phyloP scores from a whole-genome alignment of 2,888 invertebrate species.

The Junonia oenone region DNA sequence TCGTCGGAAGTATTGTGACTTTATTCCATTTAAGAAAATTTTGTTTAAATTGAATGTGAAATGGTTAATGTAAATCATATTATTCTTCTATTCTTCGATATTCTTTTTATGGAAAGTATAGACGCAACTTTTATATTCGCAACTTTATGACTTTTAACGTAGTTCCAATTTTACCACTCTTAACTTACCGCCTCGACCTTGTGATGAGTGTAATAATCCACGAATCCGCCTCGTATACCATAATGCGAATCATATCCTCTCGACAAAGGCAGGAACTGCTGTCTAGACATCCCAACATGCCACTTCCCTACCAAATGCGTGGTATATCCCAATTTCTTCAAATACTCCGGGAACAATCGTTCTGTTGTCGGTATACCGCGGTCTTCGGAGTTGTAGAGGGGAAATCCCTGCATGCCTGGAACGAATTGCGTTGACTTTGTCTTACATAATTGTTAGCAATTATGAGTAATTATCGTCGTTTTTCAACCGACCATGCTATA shows the following conservation, averaged over 20 bases:
- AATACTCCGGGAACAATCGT: slow-evolving; percentile 80
- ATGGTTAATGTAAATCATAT: neutral
- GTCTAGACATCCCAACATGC: slow-evolving; percentile 89
- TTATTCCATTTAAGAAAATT: too few species aligned
- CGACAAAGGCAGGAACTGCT: slow-evolving; percentile 84
- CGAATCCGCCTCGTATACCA: slow-evolving; percentile 87
- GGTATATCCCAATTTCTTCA: slow-evolving; percentile 84
- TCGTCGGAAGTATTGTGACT: neutral
- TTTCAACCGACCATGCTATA: neutral
- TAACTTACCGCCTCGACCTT: slow-evolving; percentile 65
- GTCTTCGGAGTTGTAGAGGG: slow-evolving; percentile 63
- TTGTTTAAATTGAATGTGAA: neutral
- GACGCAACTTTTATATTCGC: too few species aligned
- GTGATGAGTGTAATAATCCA: slow-evolving; percentile 84
- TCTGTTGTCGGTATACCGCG: slow-evolving; percentile 73
- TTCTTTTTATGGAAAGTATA: too few species aligned
- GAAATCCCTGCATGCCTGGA: slow-evolving; percentile 67
- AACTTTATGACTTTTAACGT: too few species aligned
- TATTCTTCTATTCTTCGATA: too few species aligned
- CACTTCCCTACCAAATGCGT: slow-evolving; percentile 95
- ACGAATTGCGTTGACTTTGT: neutral
- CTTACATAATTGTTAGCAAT: neutral
- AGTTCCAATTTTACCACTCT: too few species aligned
- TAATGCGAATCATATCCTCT: slow-evolving; percentile 90
- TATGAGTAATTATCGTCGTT: neutral